phyloP scores from a whole-genome alignment of 2,113 vertebrate genomes.

The Entelurus aequoreus region DNA sequence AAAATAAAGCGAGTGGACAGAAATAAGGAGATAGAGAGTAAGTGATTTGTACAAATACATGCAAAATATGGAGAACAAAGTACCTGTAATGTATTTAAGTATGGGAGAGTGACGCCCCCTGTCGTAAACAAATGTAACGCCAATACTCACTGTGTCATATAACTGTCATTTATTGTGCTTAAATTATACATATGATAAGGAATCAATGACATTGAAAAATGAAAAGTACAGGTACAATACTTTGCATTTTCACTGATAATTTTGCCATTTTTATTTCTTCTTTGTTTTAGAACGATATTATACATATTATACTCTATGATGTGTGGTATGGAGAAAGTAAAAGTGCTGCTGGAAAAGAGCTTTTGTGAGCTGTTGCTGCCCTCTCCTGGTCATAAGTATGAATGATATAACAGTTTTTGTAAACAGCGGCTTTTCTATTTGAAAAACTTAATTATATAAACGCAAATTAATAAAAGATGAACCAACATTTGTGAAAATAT shows the following conservation, averaged over 20 bases:
- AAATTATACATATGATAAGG: not conserved
- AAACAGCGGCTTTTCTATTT: too few species aligned
- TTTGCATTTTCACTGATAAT: not conserved
- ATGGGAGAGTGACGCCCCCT: too few species aligned
- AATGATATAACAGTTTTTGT: too few species aligned
- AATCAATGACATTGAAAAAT: not conserved
- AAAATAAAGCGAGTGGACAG: not conserved
- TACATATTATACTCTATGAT: too few species aligned
- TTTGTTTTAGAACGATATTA: not conserved
- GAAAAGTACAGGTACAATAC: too few species aligned
- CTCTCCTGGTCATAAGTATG: conserved; percentile 33
- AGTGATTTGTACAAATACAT: not conserved
- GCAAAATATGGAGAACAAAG: not conserved
- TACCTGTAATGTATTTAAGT: not conserved
- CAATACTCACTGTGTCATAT: too few species aligned
- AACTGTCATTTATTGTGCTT: not conserved
- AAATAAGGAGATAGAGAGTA: not conserved
- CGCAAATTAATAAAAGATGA: too few species aligned
- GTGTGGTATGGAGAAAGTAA: too few species aligned
- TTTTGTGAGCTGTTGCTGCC: conserved; percentile 52
- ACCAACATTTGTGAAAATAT: too few species aligned
- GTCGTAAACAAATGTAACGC: too few species aligned
- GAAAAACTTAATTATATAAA: too few species aligned
- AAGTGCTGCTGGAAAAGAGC: not conserved
- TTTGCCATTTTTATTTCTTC: too few species aligned